Base-by-base conservation (phyloP, 92 coral and sea anemone species). In the Palythoa grandis region DNA sequence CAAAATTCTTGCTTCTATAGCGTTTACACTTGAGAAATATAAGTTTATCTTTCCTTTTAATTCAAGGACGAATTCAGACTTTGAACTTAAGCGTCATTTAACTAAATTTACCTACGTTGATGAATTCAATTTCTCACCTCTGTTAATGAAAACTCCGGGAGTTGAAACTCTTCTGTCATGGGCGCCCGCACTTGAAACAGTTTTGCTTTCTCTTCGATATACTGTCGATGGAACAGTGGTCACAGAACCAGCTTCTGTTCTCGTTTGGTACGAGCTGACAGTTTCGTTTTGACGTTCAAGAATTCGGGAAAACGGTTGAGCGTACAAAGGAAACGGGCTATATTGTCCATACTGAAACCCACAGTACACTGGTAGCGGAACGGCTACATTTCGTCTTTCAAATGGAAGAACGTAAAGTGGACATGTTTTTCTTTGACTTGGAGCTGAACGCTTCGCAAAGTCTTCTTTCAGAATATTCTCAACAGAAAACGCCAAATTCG, bases 401-500 rank as follows among this genome's bases (percentile, higher is more conserved):
- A 80, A 80, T 56, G 85, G 85, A 43, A 80, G 74, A 8, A 67
- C 24, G 9, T 66, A 80, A 11, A 65, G 13, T 43, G 85, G 85
- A 48, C 56, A 50, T 5, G 74, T 63, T 68, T 68, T 79, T 63
- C 84, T 80, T 80, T 52, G 85, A 22, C 85, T 66, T 63, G 85
- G 48, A 48, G 74, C 47, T 5, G 39, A 48, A 22, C 61, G 74
- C 19, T 40, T 23, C 17, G 85, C 39, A 52, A 80, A 80, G 65
- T 80, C 85, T 70, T 80, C 85, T 15, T 66, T 80, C 39, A 80
- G 61, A 43, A 80, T 80, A 17, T 80, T 80, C 43, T 80, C 85
- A 80, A 80, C 70, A 50, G 85, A 80, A 80, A 80, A 80, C 39
- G 74, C 16, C 47, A 80, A 65, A 52, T 67, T 80, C 29, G 74